A percentile compares a stretch with the other conserved stretches of the same genome.
These are phyloP conservation scores for Pipra filicauda DNA, from an alignment of 2,113 vertebrate genomes.

Conservation along the genomic window DNA sequence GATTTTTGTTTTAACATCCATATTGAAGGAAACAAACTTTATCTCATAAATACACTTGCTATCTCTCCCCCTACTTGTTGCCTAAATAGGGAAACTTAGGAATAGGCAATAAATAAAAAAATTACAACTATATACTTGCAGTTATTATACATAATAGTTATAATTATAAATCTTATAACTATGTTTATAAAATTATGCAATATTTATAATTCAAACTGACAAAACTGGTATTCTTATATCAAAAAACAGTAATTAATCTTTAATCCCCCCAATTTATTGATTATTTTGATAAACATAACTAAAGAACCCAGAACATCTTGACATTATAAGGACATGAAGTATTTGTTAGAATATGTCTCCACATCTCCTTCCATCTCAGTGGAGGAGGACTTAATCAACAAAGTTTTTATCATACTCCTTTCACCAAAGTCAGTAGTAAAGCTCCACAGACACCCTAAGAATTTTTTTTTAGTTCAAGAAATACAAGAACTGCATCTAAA, in stretches of 20 bases:
- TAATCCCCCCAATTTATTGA: neutral
- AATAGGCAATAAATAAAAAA: neutral
- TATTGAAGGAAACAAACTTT: neutral
- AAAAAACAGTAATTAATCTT: neutral
- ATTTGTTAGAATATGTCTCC: neutral
- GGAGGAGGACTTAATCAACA: neutral
- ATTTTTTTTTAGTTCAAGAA: neutral
- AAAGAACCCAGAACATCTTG: neutral
- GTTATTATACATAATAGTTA: neutral
- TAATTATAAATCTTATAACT: neutral
- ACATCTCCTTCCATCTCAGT: accelerated
- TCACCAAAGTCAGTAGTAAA: neutral
- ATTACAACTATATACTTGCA: neutral
- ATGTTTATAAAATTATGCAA: neutral
- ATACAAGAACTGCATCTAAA: neutral
- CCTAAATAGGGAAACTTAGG: neutral
- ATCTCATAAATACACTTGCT: neutral
- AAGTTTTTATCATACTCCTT: neutral
- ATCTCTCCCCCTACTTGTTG: neutral
- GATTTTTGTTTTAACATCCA: neutral
- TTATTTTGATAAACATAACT: neutral
- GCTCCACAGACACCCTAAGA: neutral
- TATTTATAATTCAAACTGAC: neutral
- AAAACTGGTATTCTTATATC: neutral
- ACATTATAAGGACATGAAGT: neutral